Percentiles rank a stretch among this genome's conserved stretches.
Evolutionary conservation across 1,140 invertebrate genomes (phyloP).

Genomic region (Gryon sp.): DNA sequence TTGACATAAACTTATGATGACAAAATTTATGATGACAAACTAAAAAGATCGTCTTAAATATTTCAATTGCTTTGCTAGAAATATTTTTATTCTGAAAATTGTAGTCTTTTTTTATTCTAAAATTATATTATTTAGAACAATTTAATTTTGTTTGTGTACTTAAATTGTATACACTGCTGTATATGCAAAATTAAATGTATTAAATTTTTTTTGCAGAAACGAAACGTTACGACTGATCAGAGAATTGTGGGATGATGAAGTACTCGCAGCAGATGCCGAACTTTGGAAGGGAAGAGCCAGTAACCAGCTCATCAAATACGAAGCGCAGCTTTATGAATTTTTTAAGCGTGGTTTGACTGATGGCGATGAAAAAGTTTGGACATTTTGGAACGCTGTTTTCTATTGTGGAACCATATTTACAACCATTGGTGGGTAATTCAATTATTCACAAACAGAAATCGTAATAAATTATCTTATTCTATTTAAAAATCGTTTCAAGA

Average conservation of each 20-base stretch:
- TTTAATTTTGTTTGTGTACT: too few species aligned
- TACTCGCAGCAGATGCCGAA: constrained; percentile 70
- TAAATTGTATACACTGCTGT: not conserved
- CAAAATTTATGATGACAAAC: too few species aligned
- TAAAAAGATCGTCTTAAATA: too few species aligned
- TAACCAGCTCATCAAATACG: constrained; percentile 79
- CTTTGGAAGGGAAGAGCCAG: constrained; percentile 78
- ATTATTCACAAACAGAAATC: not conserved
- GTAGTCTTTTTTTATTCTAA: too few species aligned
- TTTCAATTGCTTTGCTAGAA: too few species aligned
- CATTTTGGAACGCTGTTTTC: constrained; percentile 94
- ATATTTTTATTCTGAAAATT: too few species aligned
- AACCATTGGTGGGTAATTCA: constrained; percentile 92
- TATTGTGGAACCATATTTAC: constrained; percentile 96
- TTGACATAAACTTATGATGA: too few species aligned
- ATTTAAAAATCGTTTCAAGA: too few species aligned
- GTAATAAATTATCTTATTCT: too few species aligned
- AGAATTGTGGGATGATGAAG: constrained; percentile 70
- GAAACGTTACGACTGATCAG: constrained; percentile 69
- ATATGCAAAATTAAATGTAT: not conserved
- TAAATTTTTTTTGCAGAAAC: constrained; percentile 66
- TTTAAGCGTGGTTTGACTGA: constrained; percentile 79
- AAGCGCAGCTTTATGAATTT: constrained; percentile 81
- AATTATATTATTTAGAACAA: too few species aligned
- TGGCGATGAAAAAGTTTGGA: constrained; percentile 84